These are phyloP conservation scores for Pachliopta kotzebuea DNA, from an alignment of 2,888 invertebrate genomes.

Conservation along the genomic window DNA sequence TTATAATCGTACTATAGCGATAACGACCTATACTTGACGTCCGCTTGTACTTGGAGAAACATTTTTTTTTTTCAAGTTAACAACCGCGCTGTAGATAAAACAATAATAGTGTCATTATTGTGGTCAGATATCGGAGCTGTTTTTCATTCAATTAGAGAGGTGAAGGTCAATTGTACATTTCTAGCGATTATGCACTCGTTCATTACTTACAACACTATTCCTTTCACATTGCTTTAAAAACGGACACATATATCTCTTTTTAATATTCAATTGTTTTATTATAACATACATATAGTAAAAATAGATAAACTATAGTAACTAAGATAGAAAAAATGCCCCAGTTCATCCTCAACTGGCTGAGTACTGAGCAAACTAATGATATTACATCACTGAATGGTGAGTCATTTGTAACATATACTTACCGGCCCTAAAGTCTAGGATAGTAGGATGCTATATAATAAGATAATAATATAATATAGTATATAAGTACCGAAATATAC, in stretches of 20 bases:
- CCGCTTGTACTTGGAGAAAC: conserved; percentile 9
- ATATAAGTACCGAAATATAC: too few relatives aligned
- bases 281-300: too few relatives aligned
- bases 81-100: conserved; percentile 21
- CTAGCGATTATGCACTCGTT: conserved; percentile 18
- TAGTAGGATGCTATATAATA: too few relatives aligned
- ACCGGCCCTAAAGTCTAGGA: too few relatives aligned
- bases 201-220: conserved; percentile 2
- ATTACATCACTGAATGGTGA: too few relatives aligned
- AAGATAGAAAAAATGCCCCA: too few relatives aligned
- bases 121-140: conserved; percentile 13
- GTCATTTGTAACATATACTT: too few relatives aligned
- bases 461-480: too few relatives aligned
- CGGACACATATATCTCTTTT: background rate
- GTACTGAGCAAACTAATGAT: too few relatives aligned
- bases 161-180: conserved; percentile 27
- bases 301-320: too few relatives aligned
- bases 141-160: conserved; percentile 26
- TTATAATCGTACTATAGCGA: conserved; percentile 7
- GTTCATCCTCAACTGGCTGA: too few relatives aligned
- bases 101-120: conserved; percentile 26
- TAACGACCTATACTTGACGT: conserved; percentile 4
- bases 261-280: too few relatives aligned
- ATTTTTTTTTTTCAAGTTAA: conserved; percentile 5
- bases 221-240: background rate